Evolutionary conservation across 2,888 invertebrate genomes (phyloP).

Genomic region (Tenthredo distinguenda): DNA sequence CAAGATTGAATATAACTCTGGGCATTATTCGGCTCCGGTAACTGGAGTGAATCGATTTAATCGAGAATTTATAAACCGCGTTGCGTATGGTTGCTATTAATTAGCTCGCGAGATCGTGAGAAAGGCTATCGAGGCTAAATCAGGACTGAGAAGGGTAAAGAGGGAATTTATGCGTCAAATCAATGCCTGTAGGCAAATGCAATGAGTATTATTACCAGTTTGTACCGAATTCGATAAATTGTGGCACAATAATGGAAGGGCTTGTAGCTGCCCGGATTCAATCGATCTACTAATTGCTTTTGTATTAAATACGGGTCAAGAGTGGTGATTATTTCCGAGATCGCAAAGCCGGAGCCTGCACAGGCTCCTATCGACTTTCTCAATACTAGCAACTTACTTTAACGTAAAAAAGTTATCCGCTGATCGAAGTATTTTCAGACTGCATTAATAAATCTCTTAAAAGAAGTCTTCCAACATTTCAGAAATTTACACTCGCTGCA

Average conservation of each 20-base stretch:
- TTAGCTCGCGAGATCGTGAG: not conserved
- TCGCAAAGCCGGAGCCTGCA: not conserved
- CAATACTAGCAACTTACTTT: not conserved
- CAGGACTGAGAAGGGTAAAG: not conserved
- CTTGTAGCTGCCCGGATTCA: not conserved
- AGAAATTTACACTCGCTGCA: not conserved
- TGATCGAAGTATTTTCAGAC: not conserved
- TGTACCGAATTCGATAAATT: not conserved
- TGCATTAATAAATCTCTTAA: not conserved
- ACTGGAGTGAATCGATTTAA: not conserved
- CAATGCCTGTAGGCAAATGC: not conserved
- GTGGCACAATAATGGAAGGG: not conserved
- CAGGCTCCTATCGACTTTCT: not conserved
- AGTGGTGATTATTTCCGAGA: constrained; percentile 15
- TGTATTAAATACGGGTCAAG: constrained; percentile 27
- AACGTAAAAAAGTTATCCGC: not conserved
- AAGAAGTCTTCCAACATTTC: not conserved
- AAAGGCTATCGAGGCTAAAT: not conserved
- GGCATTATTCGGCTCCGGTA: not conserved
- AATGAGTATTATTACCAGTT: not conserved
- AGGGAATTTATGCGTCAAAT: not conserved
- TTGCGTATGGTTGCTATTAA: not conserved
- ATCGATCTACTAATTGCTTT: constrained; percentile 14
- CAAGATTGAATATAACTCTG: not conserved
- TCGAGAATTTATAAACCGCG: not conserved